These are phyloP conservation scores for Iguana delicatissima DNA, from an alignment of 2,797 vertebrate species.

Conservation along the genomic window DNA sequence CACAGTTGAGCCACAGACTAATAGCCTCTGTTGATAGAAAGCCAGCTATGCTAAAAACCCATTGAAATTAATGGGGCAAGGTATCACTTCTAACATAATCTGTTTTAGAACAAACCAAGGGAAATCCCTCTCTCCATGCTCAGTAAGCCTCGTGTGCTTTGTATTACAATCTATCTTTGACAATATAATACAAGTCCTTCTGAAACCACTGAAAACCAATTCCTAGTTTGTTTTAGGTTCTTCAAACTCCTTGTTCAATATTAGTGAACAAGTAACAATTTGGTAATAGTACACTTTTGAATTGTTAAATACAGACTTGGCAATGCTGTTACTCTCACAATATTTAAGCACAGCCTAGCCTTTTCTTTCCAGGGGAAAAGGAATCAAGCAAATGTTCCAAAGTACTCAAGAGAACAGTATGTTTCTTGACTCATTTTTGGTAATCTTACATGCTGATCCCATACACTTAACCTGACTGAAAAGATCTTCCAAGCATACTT, in stretches of 20 bases:
- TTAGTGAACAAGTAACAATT: neutral
- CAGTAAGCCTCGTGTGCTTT: neutral
- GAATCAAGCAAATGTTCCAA: neutral
- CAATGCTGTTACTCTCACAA: neutral
- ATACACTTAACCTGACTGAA: neutral
- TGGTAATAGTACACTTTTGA: neutral
- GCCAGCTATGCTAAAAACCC: neutral
- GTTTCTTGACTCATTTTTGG: neutral
- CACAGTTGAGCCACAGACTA: neutral
- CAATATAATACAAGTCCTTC: neutral
- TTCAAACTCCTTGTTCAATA: neutral
- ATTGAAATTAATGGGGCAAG: neutral
- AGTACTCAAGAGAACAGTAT: neutral
- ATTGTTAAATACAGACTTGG: neutral
- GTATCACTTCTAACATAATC: neutral
- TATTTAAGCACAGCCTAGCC: neutral
- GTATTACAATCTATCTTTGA: neutral
- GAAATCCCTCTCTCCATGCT: neutral
- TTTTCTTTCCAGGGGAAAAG: neutral
- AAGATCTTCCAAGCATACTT: too few relatives aligned
- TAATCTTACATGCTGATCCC: neutral
- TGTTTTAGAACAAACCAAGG: neutral
- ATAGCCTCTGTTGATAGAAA: neutral
- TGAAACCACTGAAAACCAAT: neutral
- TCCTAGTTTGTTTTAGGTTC: neutral